Percentiles rank a stretch among this genome's conserved stretches.
Evolutionary conservation across 2,113 vertebrate species (phyloP).

Genomic region (Anhinga anhinga): DNA sequence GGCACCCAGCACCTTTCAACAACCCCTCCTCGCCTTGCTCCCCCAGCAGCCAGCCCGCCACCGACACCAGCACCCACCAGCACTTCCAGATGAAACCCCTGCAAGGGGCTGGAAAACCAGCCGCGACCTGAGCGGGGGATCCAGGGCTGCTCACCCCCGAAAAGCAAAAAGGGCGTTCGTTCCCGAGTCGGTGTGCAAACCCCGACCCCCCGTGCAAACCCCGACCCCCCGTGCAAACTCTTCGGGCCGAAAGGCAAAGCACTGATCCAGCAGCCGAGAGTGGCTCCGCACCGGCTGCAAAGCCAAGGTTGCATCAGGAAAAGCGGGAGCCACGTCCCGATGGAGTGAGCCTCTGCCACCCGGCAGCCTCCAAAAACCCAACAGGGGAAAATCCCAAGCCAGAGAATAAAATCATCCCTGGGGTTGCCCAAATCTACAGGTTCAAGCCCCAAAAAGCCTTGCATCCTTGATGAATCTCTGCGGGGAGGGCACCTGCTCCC

Average conservation of each 20-base stretch:
- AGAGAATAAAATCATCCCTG: background rate
- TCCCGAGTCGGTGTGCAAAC: background rate
- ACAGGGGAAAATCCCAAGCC: fast-evolving
- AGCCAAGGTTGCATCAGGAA: background rate
- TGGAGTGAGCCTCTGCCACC: background rate
- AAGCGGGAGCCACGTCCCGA: background rate
- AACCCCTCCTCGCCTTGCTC: background rate
- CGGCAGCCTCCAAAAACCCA: background rate
- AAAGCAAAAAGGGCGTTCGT: background rate
- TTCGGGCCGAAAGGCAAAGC: background rate
- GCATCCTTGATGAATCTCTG: background rate
- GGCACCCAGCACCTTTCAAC: background rate
- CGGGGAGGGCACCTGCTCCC: background rate
- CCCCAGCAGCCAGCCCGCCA: background rate
- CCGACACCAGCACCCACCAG: background rate
- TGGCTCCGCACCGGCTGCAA: background rate
- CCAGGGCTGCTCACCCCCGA: background rate
- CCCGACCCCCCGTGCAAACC: background rate
- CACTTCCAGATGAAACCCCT: background rate
- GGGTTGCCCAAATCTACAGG: background rate
- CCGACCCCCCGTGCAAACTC: background rate
- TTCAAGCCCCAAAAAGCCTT: background rate
- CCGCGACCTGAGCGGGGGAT: fast-evolving
- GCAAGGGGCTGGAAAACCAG: background rate
- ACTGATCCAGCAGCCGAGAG: fast-evolving